Evolutionary conservation across 2,888 invertebrate genomes (phyloP).

Genomic region (Drosophila planitibia): DNA sequence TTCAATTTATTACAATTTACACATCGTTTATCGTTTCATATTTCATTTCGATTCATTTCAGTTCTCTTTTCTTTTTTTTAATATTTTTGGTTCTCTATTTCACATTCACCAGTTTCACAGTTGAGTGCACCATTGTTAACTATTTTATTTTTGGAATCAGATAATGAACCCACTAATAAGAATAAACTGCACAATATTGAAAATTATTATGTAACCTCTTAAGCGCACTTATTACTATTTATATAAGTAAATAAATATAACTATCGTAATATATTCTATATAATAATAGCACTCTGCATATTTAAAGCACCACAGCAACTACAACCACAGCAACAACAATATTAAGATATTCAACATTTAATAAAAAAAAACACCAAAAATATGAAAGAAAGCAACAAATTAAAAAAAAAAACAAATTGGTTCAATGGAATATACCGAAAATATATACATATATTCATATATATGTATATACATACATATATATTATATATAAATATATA

Average conservation of each 20-base stretch:
- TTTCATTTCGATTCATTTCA: constrained; percentile 6
- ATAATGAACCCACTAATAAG: constrained; percentile 21
- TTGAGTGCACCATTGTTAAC: constrained; percentile 63
- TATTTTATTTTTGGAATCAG: constrained; percentile 23
- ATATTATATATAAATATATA: neutral
- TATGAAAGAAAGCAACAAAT: constrained; percentile 1
- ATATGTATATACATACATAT: constrained; percentile 9
- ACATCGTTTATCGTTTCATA: constrained; percentile 17
- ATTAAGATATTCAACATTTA: constrained; percentile 16
- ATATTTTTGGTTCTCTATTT: constrained; percentile 8
- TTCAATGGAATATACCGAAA: constrained; percentile 28
- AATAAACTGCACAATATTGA: constrained; percentile 60
- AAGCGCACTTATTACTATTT: constrained; percentile 51
- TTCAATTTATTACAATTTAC: constrained; percentile 36
- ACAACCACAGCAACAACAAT: constrained; percentile 17
- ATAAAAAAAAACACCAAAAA: constrained; percentile 13
- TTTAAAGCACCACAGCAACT: constrained; percentile 58
- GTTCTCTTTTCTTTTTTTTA: constrained; percentile 18
- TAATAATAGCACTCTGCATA: constrained; percentile 66
- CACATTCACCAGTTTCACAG: constrained; percentile 30
- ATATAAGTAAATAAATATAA: constrained; percentile 42
- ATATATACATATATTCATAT: neutral
- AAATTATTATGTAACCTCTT: constrained; percentile 53
- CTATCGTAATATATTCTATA: constrained; percentile 33
- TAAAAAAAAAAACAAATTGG: constrained; percentile 23